Conservation (phyloP, 2,888 invertebrate species). For the Parnassius mnemosyne region DNA sequence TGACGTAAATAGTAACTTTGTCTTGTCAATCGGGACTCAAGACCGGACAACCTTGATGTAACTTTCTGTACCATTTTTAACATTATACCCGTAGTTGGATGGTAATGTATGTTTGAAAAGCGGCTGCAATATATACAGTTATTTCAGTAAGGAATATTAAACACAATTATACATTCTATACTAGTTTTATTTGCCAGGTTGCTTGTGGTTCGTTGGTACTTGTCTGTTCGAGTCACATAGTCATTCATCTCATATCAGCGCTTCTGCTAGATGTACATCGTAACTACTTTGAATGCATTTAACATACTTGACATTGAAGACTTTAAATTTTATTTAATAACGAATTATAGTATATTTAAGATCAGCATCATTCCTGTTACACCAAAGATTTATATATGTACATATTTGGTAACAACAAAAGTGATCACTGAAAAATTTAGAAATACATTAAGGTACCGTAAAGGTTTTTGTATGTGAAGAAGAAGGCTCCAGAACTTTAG, state of each 20-base stretch:
- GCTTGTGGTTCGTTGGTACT: background rate
- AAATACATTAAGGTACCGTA: background rate
- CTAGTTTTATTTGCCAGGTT: background rate
- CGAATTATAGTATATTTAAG: too few species aligned
- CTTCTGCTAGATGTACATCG: conserved; percentile 8
- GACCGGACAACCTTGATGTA: background rate
- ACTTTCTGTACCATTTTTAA: conserved; percentile 2
- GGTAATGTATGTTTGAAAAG: background rate
- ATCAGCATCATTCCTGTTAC: background rate
- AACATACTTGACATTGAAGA: background rate
- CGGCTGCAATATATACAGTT: background rate
- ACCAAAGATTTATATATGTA: background rate
- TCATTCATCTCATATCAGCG: conserved; percentile 2
- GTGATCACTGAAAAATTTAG: background rate
- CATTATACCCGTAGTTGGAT: background rate
- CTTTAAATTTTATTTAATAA: conserved; percentile 4
- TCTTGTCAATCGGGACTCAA: conserved; percentile 15
- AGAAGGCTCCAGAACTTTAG: conserved; percentile 5
- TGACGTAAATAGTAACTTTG: background rate
- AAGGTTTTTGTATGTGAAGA: too few species aligned
- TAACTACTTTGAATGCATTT: background rate
- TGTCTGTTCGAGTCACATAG: conserved; percentile 6
- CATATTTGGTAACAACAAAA: conserved; percentile 3
- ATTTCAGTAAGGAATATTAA: conserved; percentile 1
- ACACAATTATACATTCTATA: conserved; percentile 1